These are phyloP conservation scores for Lepilemur septentrionalis DNA, from an alignment of 2,797 vertebrate genomes.

Conservation along the genomic window DNA sequence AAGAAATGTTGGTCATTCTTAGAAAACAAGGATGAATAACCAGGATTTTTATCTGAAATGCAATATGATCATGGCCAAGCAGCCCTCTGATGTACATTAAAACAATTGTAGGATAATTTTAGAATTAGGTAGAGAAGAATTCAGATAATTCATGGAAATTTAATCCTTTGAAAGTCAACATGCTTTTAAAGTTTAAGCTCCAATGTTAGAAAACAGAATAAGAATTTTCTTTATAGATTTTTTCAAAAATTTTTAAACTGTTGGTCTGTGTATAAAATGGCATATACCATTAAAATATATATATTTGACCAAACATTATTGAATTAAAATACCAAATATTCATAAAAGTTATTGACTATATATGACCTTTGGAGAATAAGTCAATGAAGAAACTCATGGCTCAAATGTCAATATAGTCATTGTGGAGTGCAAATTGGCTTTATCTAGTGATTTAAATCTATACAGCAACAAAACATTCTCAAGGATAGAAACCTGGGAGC, in stretches of 20 bases:
- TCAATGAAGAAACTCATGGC: neutral
- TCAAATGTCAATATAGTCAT: neutral
- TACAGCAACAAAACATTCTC: neutral
- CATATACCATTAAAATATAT: neutral
- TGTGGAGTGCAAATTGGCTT: neutral
- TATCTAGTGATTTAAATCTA: neutral
- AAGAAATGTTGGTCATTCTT: neutral
- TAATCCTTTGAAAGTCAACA: neutral
- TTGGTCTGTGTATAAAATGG: neutral
- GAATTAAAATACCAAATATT: neutral
- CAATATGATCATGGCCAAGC: neutral
- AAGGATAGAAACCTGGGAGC: neutral
- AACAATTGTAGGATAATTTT: neutral
- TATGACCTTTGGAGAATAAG: neutral
- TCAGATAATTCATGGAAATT: neutral
- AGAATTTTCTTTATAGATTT: neutral
- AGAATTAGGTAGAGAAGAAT: neutral
- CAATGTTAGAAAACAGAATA: neutral
- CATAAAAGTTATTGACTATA: neutral
- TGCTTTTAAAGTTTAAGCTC: neutral
- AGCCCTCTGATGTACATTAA: neutral
- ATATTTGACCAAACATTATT: neutral
- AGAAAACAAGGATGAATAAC: neutral
- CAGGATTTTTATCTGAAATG: constrained; percentile 19
- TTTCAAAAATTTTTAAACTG: neutral